Base-by-base conservation (phyloP, 1,140 invertebrate genomes). In the Cotesia vestalis region DNA sequence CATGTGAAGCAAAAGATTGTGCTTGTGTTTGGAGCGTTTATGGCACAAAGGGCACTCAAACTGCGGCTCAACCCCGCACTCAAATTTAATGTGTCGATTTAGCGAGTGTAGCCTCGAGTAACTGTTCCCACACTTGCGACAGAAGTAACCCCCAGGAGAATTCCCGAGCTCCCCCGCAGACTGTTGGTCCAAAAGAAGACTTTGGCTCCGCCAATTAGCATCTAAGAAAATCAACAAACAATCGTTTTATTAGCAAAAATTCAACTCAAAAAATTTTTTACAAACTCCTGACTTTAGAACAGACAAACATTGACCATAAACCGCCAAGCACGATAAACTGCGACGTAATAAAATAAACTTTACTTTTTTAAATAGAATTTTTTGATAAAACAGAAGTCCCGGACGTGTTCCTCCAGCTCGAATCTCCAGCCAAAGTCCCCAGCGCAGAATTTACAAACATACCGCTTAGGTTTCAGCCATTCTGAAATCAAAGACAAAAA, bases 21-120 rank as follows among this genome's bases (percentile, higher is more conserved):
- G 88, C 78, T 89, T 90, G 72, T 89, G 88, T 77, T 89, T 90
- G 27, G 90, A 91, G 66, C 87, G 88, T 80, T 90, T 89, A 76
- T 89, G 87, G 77, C 90, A 91, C 73, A 88, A 85, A 11, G 86
- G 86, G 76, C 90, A 91, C 59, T 88, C 85, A 75, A 89, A 90
- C 72, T 88, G 88, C 0, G 90, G 90, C 74, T 90, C 89, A 66
- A 90, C 88, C 35, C 91, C 91, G 75, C 91, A 92, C 73, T 92
- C 91, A 76, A 91, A 91, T 71, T 87, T 88, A 55, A 91, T 88
- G 73, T 92, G 91, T 5, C 91, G 84, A 71, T 89, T 90, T 3
- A 92, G 78, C 68, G 90, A 91, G 60, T 91, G 89, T 8, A 85
- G 85, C n/a, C 89, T 85, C 1, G 86, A 85, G 77, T 91, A 91